phyloP scores from a whole-genome alignment of 2,797 vertebrate genomes.

The Coranthus polyacanthus region DNA sequence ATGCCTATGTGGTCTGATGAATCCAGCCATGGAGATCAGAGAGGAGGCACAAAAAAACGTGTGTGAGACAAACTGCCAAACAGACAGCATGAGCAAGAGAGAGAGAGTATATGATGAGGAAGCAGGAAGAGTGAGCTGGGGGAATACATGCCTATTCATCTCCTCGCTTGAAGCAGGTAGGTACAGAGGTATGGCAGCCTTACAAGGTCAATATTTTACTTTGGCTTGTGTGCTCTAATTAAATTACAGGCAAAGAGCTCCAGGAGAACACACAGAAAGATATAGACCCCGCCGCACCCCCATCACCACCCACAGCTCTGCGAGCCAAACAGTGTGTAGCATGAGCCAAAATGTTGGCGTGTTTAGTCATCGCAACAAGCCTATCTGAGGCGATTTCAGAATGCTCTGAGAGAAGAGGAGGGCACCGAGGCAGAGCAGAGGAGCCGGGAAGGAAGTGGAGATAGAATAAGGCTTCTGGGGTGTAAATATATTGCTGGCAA shows the following conservation, averaged over 20 bases:
- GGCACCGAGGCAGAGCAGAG: neutral
- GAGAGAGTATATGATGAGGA: conserved; percentile 46
- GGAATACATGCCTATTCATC: conserved; percentile 61
- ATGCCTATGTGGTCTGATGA: conserved; percentile 29
- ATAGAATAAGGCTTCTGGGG: no score
- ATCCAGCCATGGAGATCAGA: conserved; percentile 48
- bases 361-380: conserved; percentile 33
- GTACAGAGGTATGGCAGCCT: conserved; percentile 71
- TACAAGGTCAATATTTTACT: conserved; percentile 87
- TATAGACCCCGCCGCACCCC: conserved; percentile 22
- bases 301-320: conserved; percentile 26
- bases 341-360: conserved; percentile 48
- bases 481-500: neutral
- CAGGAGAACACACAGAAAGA: conserved; percentile 61
- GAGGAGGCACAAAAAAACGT: conserved; percentile 22
- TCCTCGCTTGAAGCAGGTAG: conserved; percentile 56
- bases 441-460: neutral
- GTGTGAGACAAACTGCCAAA: conserved; percentile 59
- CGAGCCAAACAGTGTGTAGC: conserved; percentile 73
- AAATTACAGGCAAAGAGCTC: conserved; percentile 76
- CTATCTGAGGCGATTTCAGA: conserved; percentile 30
- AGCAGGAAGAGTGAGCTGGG: conserved; percentile 37
- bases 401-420: conserved; percentile 18
- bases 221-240: conserved; percentile 79
- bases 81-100: conserved; percentile 58